phyloP scores from a whole-genome alignment of 2,113 vertebrate species.

The Pedionomus torquatus region DNA sequence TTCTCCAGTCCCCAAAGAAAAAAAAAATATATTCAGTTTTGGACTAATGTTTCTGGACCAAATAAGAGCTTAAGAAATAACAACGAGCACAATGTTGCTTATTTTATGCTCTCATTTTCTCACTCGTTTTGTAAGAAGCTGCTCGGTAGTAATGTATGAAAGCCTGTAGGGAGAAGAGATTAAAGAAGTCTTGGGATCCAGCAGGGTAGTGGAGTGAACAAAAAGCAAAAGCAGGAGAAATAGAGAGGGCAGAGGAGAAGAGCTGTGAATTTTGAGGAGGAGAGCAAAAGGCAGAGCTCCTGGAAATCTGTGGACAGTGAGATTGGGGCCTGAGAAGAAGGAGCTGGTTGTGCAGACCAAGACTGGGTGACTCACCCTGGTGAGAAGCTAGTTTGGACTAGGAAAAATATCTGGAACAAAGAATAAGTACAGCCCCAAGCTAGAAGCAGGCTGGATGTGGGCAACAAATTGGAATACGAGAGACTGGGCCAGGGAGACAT shows the following conservation, averaged over 20 bases:
- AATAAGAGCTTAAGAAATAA: background rate
- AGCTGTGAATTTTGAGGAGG: background rate
- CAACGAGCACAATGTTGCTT: background rate
- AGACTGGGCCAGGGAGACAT: background rate
- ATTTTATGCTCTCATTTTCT: background rate
- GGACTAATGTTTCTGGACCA: background rate
- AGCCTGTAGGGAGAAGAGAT: background rate
- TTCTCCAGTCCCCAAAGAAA: background rate
- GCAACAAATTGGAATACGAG: background rate
- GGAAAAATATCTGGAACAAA: background rate
- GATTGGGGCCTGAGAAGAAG: background rate
- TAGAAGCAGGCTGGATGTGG: background rate
- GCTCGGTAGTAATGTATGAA: fast-evolving
- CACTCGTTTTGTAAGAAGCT: background rate
- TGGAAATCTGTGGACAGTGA: background rate
- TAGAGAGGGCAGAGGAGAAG: background rate
- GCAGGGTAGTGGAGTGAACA: background rate
- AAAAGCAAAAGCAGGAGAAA: background rate
- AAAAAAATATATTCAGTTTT: background rate
- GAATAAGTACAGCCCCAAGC: background rate
- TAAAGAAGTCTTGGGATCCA: background rate
- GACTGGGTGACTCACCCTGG: background rate
- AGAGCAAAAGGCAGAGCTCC: background rate
- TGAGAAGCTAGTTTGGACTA: background rate
- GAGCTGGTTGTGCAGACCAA: background rate